Evolutionary conservation across 2,797 vertebrate species (phyloP).

Genomic region (Spinibarbus caldwelli): DNA sequence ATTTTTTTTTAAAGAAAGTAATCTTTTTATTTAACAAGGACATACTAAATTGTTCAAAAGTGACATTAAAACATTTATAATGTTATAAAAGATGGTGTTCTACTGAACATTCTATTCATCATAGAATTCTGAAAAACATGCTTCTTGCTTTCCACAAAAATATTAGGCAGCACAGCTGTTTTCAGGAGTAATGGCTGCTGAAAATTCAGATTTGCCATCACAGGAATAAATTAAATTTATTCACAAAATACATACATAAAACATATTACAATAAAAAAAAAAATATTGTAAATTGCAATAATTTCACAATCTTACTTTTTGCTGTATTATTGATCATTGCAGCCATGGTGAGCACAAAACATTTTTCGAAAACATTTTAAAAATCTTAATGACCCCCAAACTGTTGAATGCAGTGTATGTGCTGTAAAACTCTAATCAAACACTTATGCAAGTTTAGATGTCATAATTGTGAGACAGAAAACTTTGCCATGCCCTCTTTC

Average conservation of each 20-base stretch:
- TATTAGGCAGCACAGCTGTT: not conserved
- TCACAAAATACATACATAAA: not conserved
- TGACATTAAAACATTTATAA: not conserved
- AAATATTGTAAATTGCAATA: not conserved
- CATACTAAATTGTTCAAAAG: not conserved
- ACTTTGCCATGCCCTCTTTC: not conserved
- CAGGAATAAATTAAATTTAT: not conserved
- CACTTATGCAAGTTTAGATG: not conserved
- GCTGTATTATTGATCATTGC: no score
- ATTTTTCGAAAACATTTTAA: not conserved
- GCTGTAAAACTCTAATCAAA: not conserved
- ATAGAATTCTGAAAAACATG: not conserved
- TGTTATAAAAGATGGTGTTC: not conserved
- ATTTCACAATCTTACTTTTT: not conserved
- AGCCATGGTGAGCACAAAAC: not conserved
- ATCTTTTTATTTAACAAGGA: not conserved
- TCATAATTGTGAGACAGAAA: not conserved
- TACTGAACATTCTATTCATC: not conserved
- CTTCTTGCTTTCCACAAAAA: not conserved
- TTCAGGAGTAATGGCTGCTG: not conserved
- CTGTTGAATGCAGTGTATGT: not conserved
- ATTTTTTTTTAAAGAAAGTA: not conserved
- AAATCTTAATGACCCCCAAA: not conserved
- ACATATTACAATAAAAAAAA: not conserved
- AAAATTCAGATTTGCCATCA: not conserved